These are phyloP conservation scores for Neocrepidodera transversa DNA, from an alignment of 2,888 invertebrate species.

Conservation along the genomic window DNA sequence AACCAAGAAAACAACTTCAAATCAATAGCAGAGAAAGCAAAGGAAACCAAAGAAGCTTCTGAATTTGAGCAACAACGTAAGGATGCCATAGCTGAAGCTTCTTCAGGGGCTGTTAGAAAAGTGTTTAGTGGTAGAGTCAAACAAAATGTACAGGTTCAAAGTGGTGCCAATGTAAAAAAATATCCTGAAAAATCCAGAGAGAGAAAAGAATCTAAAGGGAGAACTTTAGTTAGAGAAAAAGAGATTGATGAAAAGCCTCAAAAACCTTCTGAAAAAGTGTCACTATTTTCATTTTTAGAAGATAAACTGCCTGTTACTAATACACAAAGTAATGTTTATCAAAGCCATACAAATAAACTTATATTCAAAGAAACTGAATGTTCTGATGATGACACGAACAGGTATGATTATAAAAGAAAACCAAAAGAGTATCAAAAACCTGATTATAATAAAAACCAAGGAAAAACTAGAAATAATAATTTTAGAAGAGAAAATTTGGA, in stretches of 20 bases:
- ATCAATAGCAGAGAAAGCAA: slow-evolving; percentile 68
- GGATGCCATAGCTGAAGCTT: slow-evolving; percentile 88
- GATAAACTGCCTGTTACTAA: slow-evolving; percentile 71
- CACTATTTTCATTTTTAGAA: slow-evolving; percentile 83
- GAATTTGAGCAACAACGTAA: slow-evolving; percentile 91
- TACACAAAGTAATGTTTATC: slow-evolving; percentile 10
- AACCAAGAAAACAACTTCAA: slow-evolving; percentile 72
- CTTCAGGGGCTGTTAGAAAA: slow-evolving; percentile 63
- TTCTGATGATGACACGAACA: slow-evolving; percentile 9
- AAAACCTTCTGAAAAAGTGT: slow-evolving; percentile 81
- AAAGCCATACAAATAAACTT: slow-evolving; percentile 25
- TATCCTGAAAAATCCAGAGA: slow-evolving; percentile 20
- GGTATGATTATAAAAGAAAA: slow-evolving; percentile 18
- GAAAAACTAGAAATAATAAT: slow-evolving; percentile 13
- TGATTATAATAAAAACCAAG: slow-evolving; percentile 18
- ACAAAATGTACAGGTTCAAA: slow-evolving; percentile 46
- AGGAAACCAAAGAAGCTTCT: slow-evolving; percentile 70
- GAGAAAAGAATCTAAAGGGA: slow-evolving; percentile 34
- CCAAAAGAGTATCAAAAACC: slow-evolving; percentile 31
- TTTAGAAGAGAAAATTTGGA: neutral
- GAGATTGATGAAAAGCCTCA: slow-evolving; percentile 68
- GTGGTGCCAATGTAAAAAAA: slow-evolving; percentile 17
- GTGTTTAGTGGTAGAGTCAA: slow-evolving; percentile 65
- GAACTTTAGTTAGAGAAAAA: slow-evolving; percentile 47
- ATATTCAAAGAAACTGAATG: slow-evolving; percentile 12